Base-by-base conservation (phyloP, 2,113 vertebrate species). In the Sander lucioperca region DNA sequence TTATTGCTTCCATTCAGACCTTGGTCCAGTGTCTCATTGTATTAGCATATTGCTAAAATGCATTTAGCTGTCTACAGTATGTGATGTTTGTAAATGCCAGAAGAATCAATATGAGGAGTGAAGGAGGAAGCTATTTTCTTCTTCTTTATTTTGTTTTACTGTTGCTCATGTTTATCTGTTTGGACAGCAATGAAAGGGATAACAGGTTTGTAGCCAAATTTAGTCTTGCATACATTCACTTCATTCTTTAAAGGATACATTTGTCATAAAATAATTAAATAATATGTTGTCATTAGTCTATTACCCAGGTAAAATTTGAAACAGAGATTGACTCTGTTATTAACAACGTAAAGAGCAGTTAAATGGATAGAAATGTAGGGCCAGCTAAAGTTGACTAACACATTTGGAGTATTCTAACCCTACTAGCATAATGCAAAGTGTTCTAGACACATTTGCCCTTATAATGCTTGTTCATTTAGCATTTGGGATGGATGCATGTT, bases 1-100 rank as follows among this genome's bases (percentile, higher is more conserved):
- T 86, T 92, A 93, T 92, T 93, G 91, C 91, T 93, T 81, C 67
- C 19, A 56, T 65, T 79, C 51, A 62, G 76, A 75, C 59, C 16
- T 73, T 64, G 47, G 48, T 74, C 57, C 25, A 78, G 63, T 86
- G 36, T 78, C 9, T 76, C 25, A 14, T 57, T n/a, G 0, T 77
- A 54, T 80, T 56, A 80, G 51, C 62, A 48, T 86, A 86, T 86
- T 87, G 80, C 86, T 62, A 43, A 80, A 79, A 64, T 84, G 25
- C 27, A 74, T 86, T 50, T 50, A 63, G 10, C 54, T 71, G 47
- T 84, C 54, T 72, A 54, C 57, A 77, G 45, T 73, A 53, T 67
- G 76, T 63, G 18, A 62, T 71, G 5, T 79, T 74, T 80, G 33
- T 54, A 58, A 81, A 63, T 58, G 63, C 43, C 36, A 67, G 50